Conservation (phyloP, 2,888 invertebrate species). For the Pyrrhia umbra region DNA sequence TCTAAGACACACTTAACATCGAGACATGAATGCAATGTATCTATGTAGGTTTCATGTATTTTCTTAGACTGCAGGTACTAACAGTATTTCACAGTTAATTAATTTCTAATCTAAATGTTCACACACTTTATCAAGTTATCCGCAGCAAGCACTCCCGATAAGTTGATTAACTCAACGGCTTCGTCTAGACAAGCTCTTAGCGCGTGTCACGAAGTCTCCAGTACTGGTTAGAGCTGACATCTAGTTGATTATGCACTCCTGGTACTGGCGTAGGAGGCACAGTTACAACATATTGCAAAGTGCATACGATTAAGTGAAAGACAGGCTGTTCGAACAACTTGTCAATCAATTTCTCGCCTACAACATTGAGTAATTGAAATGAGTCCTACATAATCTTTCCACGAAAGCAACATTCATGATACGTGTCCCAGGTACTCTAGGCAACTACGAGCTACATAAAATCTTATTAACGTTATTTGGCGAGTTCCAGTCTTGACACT, state of each 20-base stretch:
- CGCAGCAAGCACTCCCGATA: constrained; percentile 24
- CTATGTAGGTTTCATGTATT: too few relatives aligned
- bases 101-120: constrained; percentile 44
- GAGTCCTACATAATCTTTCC: constrained; percentile 8
- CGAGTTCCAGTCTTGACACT: neutral
- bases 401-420: neutral
- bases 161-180: constrained; percentile 36
- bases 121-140: constrained; percentile 43
- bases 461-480: neutral
- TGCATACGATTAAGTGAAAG: constrained; percentile 32
- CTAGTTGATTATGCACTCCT: constrained; percentile 50
- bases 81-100: constrained; percentile 35
- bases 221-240: constrained; percentile 29
- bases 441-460: neutral
- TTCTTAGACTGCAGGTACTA: neutral
- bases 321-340: constrained; percentile 10
- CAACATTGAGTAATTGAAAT: constrained; percentile 20
- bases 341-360: constrained; percentile 33
- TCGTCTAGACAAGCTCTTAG: constrained; percentile 39
- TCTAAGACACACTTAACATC: too few relatives aligned
- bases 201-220: constrained; percentile 38
- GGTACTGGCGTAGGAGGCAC: constrained; percentile 44
- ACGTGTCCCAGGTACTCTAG: neutral
- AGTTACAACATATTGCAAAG: constrained; percentile 35
- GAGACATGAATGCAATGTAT: too few relatives aligned